Conservation (phyloP, 2,113 vertebrate genomes). For the Mohoua ochrocephala region DNA sequence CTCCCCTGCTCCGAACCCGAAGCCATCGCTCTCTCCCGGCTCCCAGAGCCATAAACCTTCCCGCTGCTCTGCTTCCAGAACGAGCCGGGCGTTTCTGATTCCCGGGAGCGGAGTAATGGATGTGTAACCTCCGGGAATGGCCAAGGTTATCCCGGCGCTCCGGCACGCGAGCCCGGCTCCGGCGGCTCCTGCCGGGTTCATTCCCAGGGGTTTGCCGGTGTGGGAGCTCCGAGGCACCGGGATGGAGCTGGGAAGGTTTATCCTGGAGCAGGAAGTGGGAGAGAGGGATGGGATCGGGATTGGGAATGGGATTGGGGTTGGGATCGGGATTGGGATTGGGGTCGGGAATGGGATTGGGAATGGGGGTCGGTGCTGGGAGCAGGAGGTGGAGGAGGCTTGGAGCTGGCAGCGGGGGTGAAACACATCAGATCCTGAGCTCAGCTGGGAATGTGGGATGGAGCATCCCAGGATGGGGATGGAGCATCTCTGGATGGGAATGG, state of each 20-base stretch:
- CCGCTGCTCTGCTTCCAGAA: not conserved
- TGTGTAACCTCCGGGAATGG: not conserved
- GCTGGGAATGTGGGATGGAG: not conserved
- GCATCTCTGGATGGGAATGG: not conserved
- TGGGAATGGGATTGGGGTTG: not conserved
- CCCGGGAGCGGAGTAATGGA: constrained; percentile 4
- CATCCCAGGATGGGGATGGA: too few species aligned
- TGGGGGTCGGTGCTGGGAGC: not conserved
- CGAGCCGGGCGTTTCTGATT: not conserved
- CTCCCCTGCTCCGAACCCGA: not conserved
- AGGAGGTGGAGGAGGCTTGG: not conserved
- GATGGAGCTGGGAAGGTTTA: not conserved
- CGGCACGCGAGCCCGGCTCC: not conserved
- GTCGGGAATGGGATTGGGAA: not conserved
- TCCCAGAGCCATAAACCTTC: not conserved
- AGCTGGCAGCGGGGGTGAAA: rapidly evolving
- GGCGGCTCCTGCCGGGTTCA: not conserved
- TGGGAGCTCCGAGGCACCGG: not conserved
- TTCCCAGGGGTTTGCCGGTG: not conserved
- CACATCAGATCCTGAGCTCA: rapidly evolving
- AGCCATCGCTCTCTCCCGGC: not conserved
- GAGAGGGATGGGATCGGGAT: not conserved
- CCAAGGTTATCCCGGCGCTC: not conserved
- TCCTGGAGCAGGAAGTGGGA: rapidly evolving
- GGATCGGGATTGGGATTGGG: too few species aligned